These are phyloP conservation scores for Latrodectus elegans DNA, from an alignment of 2,888 invertebrate genomes.

Conservation along the genomic window DNA sequence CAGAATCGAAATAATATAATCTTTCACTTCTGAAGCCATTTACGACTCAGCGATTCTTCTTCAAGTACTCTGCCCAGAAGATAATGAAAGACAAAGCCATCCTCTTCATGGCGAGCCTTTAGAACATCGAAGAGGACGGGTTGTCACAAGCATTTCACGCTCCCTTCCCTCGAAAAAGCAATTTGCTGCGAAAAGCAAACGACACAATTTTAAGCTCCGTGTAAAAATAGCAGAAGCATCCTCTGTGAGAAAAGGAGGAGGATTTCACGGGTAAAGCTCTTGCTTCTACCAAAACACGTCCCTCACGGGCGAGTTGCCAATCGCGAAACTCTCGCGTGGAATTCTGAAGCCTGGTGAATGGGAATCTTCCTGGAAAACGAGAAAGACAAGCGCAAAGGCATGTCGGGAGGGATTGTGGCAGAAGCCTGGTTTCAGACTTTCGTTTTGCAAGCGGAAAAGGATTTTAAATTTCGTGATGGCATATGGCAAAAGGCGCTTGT, in stretches of 20 bases:
- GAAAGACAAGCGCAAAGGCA: conserved; percentile 44
- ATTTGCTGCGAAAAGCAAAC: conserved; percentile 32
- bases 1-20: too few species aligned
- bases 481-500: conserved; percentile 15
- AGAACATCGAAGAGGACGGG: not conserved
- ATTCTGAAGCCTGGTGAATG: conserved; percentile 1
- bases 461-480: conserved; percentile 56
- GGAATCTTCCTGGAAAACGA: conserved; percentile 14
- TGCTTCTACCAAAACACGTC: too few species aligned
- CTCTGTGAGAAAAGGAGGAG: too few species aligned
- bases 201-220: conserved; percentile 38
- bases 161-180: conserved; percentile 17
- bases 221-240: not conserved
- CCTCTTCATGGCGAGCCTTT: not conserved
- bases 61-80: not conserved
- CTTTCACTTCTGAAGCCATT: not conserved
- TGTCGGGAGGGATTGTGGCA: conserved; percentile 16
- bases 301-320: conserved; percentile 26
- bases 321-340: conserved; percentile 4
- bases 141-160: conserved; percentile 58
- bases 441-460: conserved; percentile 36
- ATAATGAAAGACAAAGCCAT: not conserved
- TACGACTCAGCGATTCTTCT: not conserved
- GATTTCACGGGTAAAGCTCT: too few species aligned
- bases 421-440: not conserved